A percentile compares a stretch with the other conserved stretches of the same genome.
Evolutionary conservation across 2,113 vertebrate species (phyloP).

Genomic region (Perca flavescens): DNA sequence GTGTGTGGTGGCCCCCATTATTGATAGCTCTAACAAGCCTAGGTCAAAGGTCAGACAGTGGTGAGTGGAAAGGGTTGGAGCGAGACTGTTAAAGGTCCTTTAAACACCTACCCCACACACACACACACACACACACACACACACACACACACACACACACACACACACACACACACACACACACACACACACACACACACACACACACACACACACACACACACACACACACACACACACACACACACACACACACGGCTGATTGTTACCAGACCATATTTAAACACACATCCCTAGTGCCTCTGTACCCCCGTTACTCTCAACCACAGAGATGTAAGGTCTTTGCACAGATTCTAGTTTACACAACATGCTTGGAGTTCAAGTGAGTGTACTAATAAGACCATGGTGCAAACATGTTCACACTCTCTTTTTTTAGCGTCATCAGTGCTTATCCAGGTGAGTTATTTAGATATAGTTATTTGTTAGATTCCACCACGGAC

Average conservation of each 20-base stretch:
- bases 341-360: constrained; percentile 37
- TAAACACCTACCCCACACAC: constrained; percentile 72
- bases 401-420: constrained; percentile 23
- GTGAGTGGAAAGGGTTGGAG: constrained; percentile 83
- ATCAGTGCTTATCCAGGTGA: neutral
- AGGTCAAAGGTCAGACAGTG: constrained; percentile 78
- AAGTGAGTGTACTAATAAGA: constrained; percentile 30
- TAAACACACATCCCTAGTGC: constrained; percentile 71
- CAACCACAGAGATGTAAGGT: constrained; percentile 42
- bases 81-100: constrained; percentile 74
- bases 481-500: constrained; percentile 1
- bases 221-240: constrained; percentile 12
- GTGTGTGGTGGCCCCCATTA: constrained; percentile 72
- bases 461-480: neutral
- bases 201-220: constrained; percentile 9
- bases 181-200: no score
- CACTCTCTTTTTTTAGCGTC: constrained; percentile 21
- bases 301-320: constrained; percentile 61
- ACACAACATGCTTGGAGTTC: constrained; percentile 40
- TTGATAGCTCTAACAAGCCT: constrained; percentile 83
- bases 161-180: constrained; percentile 16
- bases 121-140: constrained; percentile 16
- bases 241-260: constrained; percentile 52
- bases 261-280: constrained; percentile 84
- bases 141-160: constrained; percentile 27